Conservation (phyloP, 2,888 invertebrate species). For the Cantharis lateralis region DNA sequence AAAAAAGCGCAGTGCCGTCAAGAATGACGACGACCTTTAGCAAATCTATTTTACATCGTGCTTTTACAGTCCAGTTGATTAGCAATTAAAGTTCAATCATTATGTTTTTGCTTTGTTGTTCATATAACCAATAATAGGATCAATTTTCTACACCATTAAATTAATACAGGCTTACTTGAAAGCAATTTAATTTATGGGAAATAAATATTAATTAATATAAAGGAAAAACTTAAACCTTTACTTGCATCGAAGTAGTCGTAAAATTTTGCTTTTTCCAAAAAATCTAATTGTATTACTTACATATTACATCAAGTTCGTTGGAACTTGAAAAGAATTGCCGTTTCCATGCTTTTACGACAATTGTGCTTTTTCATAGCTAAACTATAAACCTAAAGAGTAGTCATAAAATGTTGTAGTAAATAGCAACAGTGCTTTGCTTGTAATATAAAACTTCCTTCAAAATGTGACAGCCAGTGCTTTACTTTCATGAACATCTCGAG, state of each 20-base stretch:
- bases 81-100: conserved; percentile 30
- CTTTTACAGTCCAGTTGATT: conserved; percentile 29
- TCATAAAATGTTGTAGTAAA: conserved; percentile 46
- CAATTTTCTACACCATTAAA: conserved; percentile 22
- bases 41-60: conserved; percentile 24
- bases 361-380: conserved; percentile 44
- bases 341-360: conserved; percentile 27
- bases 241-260: background rate
- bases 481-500: conserved; percentile 19
- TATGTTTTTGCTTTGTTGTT: conserved; percentile 22
- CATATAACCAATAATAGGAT: conserved; percentile 25
- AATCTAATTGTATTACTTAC: background rate
- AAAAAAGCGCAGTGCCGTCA: conserved; percentile 25
- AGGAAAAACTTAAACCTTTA: background rate
- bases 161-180: conserved; percentile 5
- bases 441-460: conserved; percentile 42
- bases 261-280: background rate
- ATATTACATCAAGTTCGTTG: background rate
- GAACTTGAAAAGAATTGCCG: conserved; percentile 20
- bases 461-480: conserved; percentile 13
- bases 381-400: conserved; percentile 44
- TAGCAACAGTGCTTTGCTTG: conserved; percentile 42
- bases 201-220: background rate
- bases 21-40: conserved; percentile 28
- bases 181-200: conserved; percentile 9